Conservation (phyloP, 2,113 vertebrate genomes). For the Alces alces region DNA sequence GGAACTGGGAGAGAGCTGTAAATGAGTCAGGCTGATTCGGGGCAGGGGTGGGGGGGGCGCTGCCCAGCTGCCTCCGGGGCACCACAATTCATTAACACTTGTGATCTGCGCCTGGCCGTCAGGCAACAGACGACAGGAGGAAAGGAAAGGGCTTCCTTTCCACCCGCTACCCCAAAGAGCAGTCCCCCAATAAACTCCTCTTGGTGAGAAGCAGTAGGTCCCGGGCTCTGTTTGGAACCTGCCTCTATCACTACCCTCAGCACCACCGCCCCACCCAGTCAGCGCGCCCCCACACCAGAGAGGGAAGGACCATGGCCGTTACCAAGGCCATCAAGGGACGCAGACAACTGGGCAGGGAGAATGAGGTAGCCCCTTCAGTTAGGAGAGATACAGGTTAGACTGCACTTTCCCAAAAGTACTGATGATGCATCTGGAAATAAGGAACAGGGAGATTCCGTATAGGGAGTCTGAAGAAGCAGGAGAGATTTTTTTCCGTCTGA, state of each 20-base stretch:
- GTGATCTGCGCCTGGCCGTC: slow-evolving; percentile 2
- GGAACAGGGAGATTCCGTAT: not conserved
- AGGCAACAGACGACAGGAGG: slow-evolving; percentile 31
- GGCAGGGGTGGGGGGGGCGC: not conserved
- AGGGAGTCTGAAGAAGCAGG: not conserved
- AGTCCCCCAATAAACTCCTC: not conserved
- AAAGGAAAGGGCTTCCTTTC: slow-evolving; percentile 24
- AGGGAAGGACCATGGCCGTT: not conserved
- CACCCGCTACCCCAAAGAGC: slow-evolving; percentile 4
- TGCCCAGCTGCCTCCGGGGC: slow-evolving; percentile 18
- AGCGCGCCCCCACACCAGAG: rapidly evolving
- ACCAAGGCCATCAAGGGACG: not conserved
- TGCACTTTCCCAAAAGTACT: not conserved
- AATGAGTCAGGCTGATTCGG: slow-evolving; percentile 66
- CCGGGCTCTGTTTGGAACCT: not conserved
- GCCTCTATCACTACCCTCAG: not conserved
- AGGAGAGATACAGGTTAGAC: not conserved
- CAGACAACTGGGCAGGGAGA: not conserved
- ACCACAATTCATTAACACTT: slow-evolving; percentile 50
- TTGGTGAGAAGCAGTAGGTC: not conserved
- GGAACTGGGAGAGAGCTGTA: slow-evolving; percentile 52
- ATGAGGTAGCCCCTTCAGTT: not conserved
- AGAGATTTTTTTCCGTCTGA: not conserved
- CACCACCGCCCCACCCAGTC: rapidly evolving
- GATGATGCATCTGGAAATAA: not conserved